Percentiles rank a stretch among this genome's conserved stretches.
phyloP scores from a whole-genome alignment of 2,888 invertebrate genomes.

The Nymphalis c-album region DNA sequence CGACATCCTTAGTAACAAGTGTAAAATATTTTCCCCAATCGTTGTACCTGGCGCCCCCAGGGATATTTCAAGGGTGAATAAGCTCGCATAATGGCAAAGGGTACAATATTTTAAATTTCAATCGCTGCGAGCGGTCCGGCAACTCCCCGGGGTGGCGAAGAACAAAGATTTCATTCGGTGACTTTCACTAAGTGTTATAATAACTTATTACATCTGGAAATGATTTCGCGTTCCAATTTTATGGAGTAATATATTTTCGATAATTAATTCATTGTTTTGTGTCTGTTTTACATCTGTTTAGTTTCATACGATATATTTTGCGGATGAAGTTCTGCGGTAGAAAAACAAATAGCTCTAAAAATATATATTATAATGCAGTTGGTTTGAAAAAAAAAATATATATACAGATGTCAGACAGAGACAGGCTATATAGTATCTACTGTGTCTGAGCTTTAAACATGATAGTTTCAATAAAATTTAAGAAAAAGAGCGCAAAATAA shows the following conservation, averaged over 20 bases:
- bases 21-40: conserved; percentile 82
- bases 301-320: background rate
- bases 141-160: conserved; percentile 62
- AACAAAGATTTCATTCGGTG: conserved; percentile 76
- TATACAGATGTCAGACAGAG: background rate
- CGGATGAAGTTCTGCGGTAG: too few species aligned
- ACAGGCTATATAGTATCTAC: too few species aligned
- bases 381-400: too few species aligned
- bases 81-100: conserved; percentile 82
- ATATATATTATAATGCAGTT: too few species aligned
- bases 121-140: conserved; percentile 80
- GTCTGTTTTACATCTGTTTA: background rate
- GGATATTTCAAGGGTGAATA: conserved; percentile 83
- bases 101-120: conserved; percentile 83
- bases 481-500: too few species aligned
- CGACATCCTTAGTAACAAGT: conserved; percentile 81
- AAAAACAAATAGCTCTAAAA: too few species aligned
- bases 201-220: conserved; percentile 66
- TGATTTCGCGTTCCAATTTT: conserved; percentile 36
- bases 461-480: too few species aligned
- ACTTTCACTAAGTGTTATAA: conserved; percentile 75
- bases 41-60: conserved; percentile 79
- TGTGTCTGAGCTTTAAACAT: too few species aligned
- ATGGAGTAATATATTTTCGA: conserved; percentile 10
- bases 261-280: background rate